These are phyloP conservation scores for Latrodectus elegans DNA, from an alignment of 2,888 invertebrate genomes.

Conservation along the genomic window DNA sequence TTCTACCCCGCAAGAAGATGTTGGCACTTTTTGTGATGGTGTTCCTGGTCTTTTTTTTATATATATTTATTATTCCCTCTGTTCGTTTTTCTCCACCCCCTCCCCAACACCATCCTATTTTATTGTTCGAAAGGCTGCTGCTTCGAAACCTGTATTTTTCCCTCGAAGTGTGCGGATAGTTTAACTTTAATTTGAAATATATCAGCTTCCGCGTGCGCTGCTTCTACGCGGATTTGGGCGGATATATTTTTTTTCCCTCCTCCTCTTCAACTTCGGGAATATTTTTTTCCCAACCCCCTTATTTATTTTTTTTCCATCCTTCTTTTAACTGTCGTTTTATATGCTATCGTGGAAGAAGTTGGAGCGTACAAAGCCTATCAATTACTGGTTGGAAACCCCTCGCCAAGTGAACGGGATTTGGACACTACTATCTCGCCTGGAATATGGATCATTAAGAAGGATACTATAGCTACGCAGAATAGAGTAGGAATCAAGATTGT, in stretches of 20 bases:
- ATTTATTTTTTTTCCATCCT: constrained; percentile 3
- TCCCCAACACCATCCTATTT: constrained; percentile 22
- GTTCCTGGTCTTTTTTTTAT: constrained; percentile 8
- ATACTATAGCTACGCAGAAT: neutral
- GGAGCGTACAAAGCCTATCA: constrained; percentile 63
- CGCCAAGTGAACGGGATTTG: constrained; percentile 29
- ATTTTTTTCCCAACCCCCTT: constrained; percentile 11
- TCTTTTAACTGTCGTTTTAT: constrained; percentile 4
- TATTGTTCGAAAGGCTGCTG: constrained; percentile 54
- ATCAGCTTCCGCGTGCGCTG: constrained; percentile 42
- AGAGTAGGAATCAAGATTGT: no score
- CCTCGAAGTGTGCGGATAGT: constrained; percentile 54
- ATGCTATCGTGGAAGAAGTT: constrained; percentile 43
- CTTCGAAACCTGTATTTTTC: constrained; percentile 67
- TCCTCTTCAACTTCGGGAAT: constrained; percentile 5
- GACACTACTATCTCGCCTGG: constrained; percentile 52
- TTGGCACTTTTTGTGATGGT: constrained; percentile 57
- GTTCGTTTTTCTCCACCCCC: constrained; percentile 4
- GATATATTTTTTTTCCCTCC: constrained; percentile 10
- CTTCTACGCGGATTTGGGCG: constrained; percentile 18
- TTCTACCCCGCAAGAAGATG: constrained; percentile 58
- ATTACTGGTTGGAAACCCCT: constrained; percentile 47
- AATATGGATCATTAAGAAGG: constrained; percentile 63
- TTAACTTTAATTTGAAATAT: constrained; percentile 70
- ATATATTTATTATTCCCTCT: constrained; percentile 14